Percentiles rank a stretch among this genome's conserved stretches.
phyloP scores from a whole-genome alignment of 2,113 vertebrate genomes.

The Odobenus rosmarus region DNA sequence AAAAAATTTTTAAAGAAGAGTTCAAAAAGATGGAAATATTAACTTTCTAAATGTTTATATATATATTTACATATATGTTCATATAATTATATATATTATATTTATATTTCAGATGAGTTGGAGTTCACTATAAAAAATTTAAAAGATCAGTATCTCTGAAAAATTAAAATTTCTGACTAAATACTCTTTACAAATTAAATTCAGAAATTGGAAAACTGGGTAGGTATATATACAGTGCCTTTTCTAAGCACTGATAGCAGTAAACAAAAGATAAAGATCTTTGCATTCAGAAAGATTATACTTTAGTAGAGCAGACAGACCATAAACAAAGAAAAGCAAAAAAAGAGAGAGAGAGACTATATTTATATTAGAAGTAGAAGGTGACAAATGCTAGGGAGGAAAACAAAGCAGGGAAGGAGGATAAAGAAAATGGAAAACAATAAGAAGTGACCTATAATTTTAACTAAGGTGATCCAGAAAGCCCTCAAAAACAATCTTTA shows the following conservation, averaged over 20 bases:
- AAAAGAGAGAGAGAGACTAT: neutral
- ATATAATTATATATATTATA: neutral
- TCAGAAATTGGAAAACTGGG: neutral
- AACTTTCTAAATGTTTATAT: neutral
- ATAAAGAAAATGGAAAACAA: neutral
- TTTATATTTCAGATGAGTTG: constrained; percentile 9
- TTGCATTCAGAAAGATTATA: neutral
- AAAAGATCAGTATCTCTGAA: neutral
- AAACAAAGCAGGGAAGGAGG: neutral
- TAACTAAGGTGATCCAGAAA: neutral
- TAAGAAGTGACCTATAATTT: neutral
- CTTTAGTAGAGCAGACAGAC: neutral
- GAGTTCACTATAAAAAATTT: constrained; percentile 27
- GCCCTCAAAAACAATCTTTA: neutral
- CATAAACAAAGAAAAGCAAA: neutral
- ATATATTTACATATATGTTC: neutral
- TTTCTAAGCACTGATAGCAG: constrained; percentile 10
- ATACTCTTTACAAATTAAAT: constrained; percentile 23
- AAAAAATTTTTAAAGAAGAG: neutral
- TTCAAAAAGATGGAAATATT: neutral
- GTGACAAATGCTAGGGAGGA: neutral
- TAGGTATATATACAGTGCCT: neutral
- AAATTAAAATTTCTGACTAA: constrained; percentile 39
- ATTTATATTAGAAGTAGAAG: neutral
- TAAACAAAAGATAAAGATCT: constrained; percentile 26